Base-by-base conservation (phyloP, 2,888 invertebrate species). In the Parnassius apollo region DNA sequence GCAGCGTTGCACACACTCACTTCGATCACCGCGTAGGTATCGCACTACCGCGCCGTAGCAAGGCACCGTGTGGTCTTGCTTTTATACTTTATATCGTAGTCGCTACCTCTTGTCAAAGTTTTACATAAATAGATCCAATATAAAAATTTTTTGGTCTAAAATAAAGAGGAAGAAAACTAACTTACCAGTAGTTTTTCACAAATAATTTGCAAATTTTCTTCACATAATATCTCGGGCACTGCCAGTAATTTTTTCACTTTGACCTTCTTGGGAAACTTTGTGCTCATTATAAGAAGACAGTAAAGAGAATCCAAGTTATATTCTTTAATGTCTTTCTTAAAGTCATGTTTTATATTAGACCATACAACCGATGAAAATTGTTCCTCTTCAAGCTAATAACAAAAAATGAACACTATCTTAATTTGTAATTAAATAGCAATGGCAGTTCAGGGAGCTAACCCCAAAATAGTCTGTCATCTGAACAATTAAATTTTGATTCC, bases 221-320 rank as follows among this genome's bases (percentile, higher is more conserved):
- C 86, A 74, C 93, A 91, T 46, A 95, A 78, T 42, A 96, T 81
- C 64, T 94, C 92, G 45, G 90, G 76, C 1, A 87, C 86, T 12
- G 93, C 94, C 62, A 95, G 86, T 57, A 92, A 77, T 71, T 93
- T 92, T 68, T 93, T 93, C 1, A 95, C 70, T 67, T 91, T 89
- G 12, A 93, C 93, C 49, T 94, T 83, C 4, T 93, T 69, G 0
- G 91, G 88, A 65, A 86, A 92, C 73, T 86, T 88, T 53, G 75
- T 74, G 49, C 75, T 81, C 12, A 91, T 75, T 42, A 88, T 73
- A 68, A 95, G 80, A 4, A 96, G 80, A 61, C 94, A 92, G 75
- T 95, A 93, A 7, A 96, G 82, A 2, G 93, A 93, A 77, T 96
- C 95, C 22, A 96, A 81, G 42, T 87, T 93, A 71, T 95, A 94